These are phyloP conservation scores for Castor canadensis DNA, from an alignment of 2,113 vertebrate species.

Conservation along the genomic window DNA sequence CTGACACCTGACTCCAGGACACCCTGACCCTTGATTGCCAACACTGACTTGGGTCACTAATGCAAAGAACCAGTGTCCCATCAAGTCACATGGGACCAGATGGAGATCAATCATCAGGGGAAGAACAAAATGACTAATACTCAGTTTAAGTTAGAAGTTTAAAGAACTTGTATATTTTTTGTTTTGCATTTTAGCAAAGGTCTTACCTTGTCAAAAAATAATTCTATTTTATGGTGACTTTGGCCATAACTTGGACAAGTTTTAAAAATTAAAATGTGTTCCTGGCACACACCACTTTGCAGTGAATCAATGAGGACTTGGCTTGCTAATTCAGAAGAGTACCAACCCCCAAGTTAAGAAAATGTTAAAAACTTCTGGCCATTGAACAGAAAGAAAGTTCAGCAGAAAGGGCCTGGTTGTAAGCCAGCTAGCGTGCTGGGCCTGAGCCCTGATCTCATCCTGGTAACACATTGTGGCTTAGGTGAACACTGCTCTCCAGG, in stretches of 20 bases:
- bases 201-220: background rate
- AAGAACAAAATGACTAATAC: background rate
- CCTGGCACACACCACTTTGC: background rate
- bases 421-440: background rate
- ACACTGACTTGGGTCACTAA: background rate
- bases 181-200: background rate
- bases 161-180: background rate
- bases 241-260: background rate
- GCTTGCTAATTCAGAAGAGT: background rate
- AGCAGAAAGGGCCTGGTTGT: background rate
- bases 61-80: background rate
- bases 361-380: conserved; percentile 10
- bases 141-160: background rate
- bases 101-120: background rate
- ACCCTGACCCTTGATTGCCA: background rate
- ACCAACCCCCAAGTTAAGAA: conserved; percentile 31
- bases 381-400: background rate
- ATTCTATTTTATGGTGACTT: background rate
- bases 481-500: too few relatives aligned
- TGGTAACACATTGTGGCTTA: background rate
- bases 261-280: conserved; percentile 39
- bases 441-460: background rate
- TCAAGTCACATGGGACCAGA: background rate
- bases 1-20: background rate
- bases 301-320: conserved; percentile 37